A percentile compares a stretch with the other conserved stretches of the same genome.
Conservation (phyloP, 53 echinoderm and acorn worm species). For the Holothuria leucospilota region DNA sequence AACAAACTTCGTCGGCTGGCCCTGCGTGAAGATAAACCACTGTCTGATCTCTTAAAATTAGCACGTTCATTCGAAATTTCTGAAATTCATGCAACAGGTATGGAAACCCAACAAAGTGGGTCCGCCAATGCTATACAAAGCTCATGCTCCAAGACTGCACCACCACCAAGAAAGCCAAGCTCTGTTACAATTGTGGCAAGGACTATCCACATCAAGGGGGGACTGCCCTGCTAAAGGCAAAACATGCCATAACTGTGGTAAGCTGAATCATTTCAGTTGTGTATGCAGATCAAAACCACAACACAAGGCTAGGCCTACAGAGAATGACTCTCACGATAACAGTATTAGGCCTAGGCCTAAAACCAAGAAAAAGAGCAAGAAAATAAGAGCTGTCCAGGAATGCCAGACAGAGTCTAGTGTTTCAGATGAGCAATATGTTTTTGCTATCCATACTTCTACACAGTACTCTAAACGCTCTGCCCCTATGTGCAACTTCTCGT, state of each 20-base stretch:
- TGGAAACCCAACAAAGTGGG: background rate
- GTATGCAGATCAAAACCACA: constrained; percentile 22
- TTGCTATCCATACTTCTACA: background rate
- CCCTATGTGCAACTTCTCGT: background rate
- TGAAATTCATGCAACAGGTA: constrained; percentile 28
- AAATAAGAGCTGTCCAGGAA: background rate
- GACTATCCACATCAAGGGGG: constrained; percentile 50
- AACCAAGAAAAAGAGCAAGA: too few species aligned
- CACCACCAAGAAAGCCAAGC: background rate
- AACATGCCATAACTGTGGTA: constrained; percentile 38
- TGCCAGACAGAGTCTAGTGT: background rate
- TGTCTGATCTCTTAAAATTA: background rate
- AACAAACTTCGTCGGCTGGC: constrained; percentile 51
- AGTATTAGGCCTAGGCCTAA: too few species aligned
- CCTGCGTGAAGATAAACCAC: constrained; percentile 35
- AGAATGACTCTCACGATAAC: background rate
- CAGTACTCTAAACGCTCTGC: background rate
- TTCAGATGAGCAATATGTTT: constrained; percentile 2
- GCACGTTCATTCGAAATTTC: constrained; percentile 25
- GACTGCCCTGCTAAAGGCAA: constrained; percentile 57
- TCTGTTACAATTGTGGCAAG: constrained; percentile 44
- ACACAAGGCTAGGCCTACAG: background rate
- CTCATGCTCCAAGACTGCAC: background rate
- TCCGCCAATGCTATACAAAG: background rate
- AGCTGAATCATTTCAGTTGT: constrained; percentile 42